Percentiles rank a stretch among this genome's conserved stretches.
These are phyloP conservation scores for Mobula hypostoma DNA, from an alignment of 2,113 vertebrate species.

Conservation along the genomic window DNA sequence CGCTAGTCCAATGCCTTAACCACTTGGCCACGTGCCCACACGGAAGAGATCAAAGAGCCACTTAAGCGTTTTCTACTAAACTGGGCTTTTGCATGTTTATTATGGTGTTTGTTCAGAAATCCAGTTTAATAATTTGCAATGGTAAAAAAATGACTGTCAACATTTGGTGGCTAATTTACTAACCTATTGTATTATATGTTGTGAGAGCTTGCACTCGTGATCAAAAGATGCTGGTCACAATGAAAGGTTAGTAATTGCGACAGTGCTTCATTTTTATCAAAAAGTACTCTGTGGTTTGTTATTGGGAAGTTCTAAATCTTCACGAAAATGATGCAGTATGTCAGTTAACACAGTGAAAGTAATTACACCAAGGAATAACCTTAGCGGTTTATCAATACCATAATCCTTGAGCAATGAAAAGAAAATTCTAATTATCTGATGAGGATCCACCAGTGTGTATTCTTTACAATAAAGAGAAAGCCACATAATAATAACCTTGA, in stretches of 20 bases:
- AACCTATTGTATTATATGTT: background rate
- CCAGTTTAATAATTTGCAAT: background rate
- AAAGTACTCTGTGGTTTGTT: background rate
- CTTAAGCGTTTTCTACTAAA: background rate
- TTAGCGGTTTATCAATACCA: background rate
- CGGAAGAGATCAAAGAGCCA: background rate
- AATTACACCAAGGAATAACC: background rate
- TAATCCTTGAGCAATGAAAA: constrained; percentile 13
- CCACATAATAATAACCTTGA: constrained; percentile 18
- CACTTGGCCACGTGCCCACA: too few relatives aligned
- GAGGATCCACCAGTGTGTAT: background rate
- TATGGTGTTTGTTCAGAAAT: background rate
- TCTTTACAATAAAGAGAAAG: background rate
- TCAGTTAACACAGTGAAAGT: background rate
- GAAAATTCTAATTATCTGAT: background rate
- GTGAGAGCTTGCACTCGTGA: background rate
- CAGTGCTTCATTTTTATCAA: background rate
- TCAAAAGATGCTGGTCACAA: background rate
- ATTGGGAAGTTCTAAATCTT: constrained; percentile 8
- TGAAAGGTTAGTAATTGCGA: background rate
- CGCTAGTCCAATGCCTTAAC: too few relatives aligned
- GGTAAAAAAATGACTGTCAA: background rate
- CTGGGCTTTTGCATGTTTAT: background rate
- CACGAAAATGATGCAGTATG: background rate
- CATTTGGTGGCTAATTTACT: background rate